A percentile compares a stretch with the other conserved stretches of the same genome.
Conservation (phyloP, 2,797 vertebrate species). For the Bradypodion ventrale region DNA sequence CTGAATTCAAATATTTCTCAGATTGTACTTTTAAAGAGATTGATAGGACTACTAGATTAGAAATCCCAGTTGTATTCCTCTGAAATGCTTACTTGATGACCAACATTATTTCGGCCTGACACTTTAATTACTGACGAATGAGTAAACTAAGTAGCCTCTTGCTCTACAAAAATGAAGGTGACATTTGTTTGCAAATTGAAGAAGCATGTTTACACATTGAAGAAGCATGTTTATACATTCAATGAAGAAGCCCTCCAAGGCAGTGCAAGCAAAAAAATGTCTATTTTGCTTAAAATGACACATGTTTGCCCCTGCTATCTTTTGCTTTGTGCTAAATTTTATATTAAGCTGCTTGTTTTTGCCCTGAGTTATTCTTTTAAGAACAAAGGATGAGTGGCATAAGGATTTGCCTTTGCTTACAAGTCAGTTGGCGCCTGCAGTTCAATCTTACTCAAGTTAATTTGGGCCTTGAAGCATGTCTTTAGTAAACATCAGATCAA, state of each 20-base stretch:
- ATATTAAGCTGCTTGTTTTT: slow-evolving; percentile 49
- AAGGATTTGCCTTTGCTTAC: slow-evolving; percentile 22
- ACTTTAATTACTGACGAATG: background rate
- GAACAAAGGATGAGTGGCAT: slow-evolving; percentile 16
- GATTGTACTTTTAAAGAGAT: too few species aligned
- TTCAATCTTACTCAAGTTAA: slow-evolving; percentile 47
- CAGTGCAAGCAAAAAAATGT: background rate
- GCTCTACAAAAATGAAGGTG: background rate
- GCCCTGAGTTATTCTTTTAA: slow-evolving; percentile 34
- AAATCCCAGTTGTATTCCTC: too few species aligned
- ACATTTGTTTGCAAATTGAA: background rate
- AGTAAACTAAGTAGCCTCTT: background rate
- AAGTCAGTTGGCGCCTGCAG: slow-evolving; percentile 15
- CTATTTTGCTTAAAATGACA: background rate
- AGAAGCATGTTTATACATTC: background rate
- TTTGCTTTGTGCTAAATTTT: slow-evolving; percentile 47
- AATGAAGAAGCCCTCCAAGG: background rate
- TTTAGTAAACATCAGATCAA: slow-evolving; percentile 45
- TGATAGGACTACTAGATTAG: too few species aligned
- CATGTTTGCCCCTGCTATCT: background rate
- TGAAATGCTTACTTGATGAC: too few species aligned
- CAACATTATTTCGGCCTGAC: too few species aligned
- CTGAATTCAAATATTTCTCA: too few species aligned
- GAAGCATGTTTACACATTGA: background rate
- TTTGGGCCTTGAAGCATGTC: slow-evolving; percentile 39